Evolutionary conservation across 2,113 vertebrate genomes (phyloP).

Genomic region (Ivindomyrus marchei): DNA sequence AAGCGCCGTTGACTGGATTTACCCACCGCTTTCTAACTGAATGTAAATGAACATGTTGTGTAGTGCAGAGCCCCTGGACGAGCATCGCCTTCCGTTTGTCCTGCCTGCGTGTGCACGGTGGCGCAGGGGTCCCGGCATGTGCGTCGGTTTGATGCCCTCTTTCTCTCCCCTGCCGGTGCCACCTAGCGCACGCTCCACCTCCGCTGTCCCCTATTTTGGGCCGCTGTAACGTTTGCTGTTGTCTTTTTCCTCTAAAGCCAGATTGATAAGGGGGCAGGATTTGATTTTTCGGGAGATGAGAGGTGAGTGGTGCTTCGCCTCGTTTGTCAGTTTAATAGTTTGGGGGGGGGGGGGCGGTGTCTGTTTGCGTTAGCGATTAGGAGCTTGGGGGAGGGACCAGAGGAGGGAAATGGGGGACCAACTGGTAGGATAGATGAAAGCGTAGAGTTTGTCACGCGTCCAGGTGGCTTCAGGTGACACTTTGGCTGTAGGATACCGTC

Average conservation of each 20-base stretch:
- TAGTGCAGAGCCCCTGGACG: not conserved
- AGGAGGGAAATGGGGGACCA: not conserved
- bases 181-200: slow-evolving; percentile 24
- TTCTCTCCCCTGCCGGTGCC: not conserved
- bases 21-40: not conserved
- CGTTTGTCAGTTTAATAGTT: slow-evolving; percentile 29
- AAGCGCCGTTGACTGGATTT: not conserved
- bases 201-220: slow-evolving; percentile 32
- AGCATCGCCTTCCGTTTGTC: not conserved
- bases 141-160: not conserved
- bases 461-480: not conserved
- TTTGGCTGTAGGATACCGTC: not conserved
- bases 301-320: slow-evolving; percentile 58
- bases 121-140: not conserved
- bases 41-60: not conserved
- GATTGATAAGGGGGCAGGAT: slow-evolving; percentile 62
- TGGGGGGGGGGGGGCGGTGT: slow-evolving; percentile 1
- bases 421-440: not conserved
- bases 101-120: not conserved
- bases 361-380: not conserved
- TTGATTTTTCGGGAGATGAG: slow-evolving; percentile 60
- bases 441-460: not conserved
- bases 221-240: slow-evolving; percentile 56
- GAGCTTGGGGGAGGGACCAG: not conserved
- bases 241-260: slow-evolving; percentile 64